phyloP scores from a whole-genome alignment of 2,888 invertebrate species.

The Zaprionus lineosus region DNA sequence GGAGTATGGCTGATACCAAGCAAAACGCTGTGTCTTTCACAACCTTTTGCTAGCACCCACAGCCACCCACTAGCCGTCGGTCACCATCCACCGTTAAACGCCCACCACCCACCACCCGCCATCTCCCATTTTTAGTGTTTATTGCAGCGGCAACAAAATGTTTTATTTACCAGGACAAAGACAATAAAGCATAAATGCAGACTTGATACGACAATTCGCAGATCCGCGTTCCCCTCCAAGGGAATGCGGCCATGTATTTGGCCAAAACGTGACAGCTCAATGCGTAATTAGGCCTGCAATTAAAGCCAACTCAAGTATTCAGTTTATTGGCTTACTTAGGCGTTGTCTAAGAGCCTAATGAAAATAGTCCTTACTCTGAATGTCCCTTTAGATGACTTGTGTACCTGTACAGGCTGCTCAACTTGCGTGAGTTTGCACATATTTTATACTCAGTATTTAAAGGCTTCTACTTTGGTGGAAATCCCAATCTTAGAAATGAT shows the following conservation, averaged over 20 bases:
- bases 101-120: not conserved
- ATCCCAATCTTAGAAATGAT: no score
- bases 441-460: no score
- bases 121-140: slow-evolving; percentile 20
- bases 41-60: no score
- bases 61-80: no score
- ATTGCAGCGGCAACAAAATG: slow-evolving; percentile 40
- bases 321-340: slow-evolving; percentile 32
- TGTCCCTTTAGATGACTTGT: no score
- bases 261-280: slow-evolving; percentile 18
- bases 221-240: slow-evolving; percentile 4
- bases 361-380: no score
- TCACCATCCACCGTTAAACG: not conserved
- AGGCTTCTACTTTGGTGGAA: no score
- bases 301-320: slow-evolving; percentile 31
- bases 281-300: slow-evolving; percentile 51
- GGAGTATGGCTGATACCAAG: not conserved
- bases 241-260: not conserved
- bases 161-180: slow-evolving; percentile 27
- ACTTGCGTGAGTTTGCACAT: no score
- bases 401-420: no score
- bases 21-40: no score
- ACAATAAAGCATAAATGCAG: slow-evolving; percentile 47
- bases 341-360: no score
- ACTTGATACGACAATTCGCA: slow-evolving; percentile 12